Percentiles rank a stretch among this genome's conserved stretches.
Conservation (phyloP, 2,888 invertebrate species). For the Caenorhabditis uteleia region DNA sequence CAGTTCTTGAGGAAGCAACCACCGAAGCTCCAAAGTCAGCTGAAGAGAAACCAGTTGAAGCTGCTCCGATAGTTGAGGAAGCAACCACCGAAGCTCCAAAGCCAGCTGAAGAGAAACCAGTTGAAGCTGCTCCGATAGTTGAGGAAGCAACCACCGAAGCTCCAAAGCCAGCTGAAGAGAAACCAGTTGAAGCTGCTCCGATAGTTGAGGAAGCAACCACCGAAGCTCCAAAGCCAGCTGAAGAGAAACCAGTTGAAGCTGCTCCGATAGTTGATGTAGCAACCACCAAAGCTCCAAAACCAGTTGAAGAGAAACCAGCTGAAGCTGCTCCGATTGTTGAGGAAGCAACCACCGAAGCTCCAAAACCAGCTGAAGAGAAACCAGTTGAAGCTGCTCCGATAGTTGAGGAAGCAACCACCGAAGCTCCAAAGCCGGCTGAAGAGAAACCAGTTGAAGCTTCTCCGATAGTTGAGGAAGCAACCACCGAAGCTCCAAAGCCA, state of each 20-base stretch:
- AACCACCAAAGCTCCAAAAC: neutral
- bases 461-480: constrained; percentile 5
- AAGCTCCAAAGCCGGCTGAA: constrained; percentile 6
- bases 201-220: neutral
- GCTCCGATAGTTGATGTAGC: constrained; percentile 7
- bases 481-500: constrained; percentile 4
- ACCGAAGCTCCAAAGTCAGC: neutral
- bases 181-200: constrained; percentile 5
- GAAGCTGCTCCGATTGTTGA: too few relatives aligned
- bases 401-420: constrained; percentile 1
- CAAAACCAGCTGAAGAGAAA: constrained; percentile 1
- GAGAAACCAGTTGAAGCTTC: constrained; percentile 5
- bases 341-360: constrained; percentile 2
- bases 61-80: neutral
- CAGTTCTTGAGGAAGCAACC: neutral
- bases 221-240: constrained; percentile 5
- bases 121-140: too few relatives aligned
- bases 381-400: constrained; percentile 2
- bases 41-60: neutral
- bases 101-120: constrained; percentile 5
- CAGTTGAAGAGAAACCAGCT: constrained; percentile 9
- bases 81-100: constrained; percentile 1
- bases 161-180: neutral
- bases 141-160: constrained; percentile 2
- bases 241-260: constrained; percentile 5